Percentiles rank a stretch among this genome's conserved stretches.
Evolutionary conservation across 2,888 invertebrate genomes (phyloP).

Genomic region (Oscheius sp.): DNA sequence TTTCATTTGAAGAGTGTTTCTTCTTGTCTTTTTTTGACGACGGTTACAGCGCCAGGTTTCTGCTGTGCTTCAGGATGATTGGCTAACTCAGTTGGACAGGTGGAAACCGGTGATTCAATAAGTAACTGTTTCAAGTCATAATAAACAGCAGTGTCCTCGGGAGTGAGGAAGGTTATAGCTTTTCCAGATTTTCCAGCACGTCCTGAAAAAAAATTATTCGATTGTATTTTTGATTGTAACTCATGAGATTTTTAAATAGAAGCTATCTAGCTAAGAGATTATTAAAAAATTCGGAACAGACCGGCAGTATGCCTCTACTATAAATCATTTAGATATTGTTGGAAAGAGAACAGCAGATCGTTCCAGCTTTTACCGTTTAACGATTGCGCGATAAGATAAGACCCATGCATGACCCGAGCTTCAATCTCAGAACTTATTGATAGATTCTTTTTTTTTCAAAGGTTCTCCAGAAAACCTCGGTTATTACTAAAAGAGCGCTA

Average conservation of each 20-base stretch:
- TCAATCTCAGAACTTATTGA: neutral
- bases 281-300: neutral
- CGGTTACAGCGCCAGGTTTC: conserved; percentile 87
- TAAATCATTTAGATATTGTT: conserved; percentile 12
- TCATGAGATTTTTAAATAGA: too few relatives aligned
- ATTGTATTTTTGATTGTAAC: neutral
- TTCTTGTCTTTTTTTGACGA: conserved; percentile 80
- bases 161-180: conserved; percentile 95
- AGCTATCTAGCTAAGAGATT: neutral
- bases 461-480: too few relatives aligned
- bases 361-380: conserved; percentile 32
- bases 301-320: too few relatives aligned
- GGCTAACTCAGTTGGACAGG: conserved; percentile 82
- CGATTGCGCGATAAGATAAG: conserved; percentile 31
- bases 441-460: too few relatives aligned
- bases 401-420: conserved; percentile 4
- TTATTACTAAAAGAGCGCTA: too few relatives aligned
- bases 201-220: conserved; percentile 79
- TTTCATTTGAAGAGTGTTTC: conserved; percentile 55
- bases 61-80: conserved; percentile 99
- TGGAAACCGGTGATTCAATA: conserved; percentile 67
- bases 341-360: conserved; percentile 23
- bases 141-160: conserved; percentile 93
- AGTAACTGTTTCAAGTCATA: conserved; percentile 93
- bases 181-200: conserved; percentile 97